phyloP scores from a whole-genome alignment of 35 echinoderm and acorn worm species.

The Apostichopus californicus region DNA sequence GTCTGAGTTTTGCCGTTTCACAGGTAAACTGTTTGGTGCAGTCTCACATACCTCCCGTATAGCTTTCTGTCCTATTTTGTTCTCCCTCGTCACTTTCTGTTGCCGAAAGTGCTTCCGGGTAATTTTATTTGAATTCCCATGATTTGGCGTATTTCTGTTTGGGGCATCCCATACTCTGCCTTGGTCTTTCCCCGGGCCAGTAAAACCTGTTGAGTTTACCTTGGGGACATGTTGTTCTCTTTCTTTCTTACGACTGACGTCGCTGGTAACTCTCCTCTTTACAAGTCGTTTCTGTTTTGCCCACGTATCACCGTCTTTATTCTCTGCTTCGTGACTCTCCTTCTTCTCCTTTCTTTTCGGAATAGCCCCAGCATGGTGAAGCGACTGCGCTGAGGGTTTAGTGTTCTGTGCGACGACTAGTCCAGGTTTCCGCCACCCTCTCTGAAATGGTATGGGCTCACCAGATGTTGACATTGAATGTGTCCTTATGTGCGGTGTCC shows the following conservation, averaged over 20 bases:
- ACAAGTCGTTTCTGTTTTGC: background rate
- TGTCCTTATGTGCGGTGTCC: background rate
- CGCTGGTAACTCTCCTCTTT: background rate
- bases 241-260: background rate
- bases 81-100: conserved; percentile 2
- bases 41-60: background rate
- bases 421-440: background rate
- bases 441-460: conserved; percentile 13
- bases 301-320: background rate
- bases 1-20: too few species aligned
- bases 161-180: background rate
- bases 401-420: background rate
- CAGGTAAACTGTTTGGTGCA: background rate
- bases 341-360: background rate
- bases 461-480: background rate
- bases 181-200: background rate
- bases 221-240: background rate
- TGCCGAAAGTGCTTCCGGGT: conserved; percentile 14
- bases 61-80: background rate
- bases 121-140: background rate
- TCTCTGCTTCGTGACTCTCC: background rate
- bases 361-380: conserved; percentile 20
- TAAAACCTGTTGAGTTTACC: background rate
- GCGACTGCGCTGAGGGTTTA: background rate
- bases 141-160: background rate